Base-by-base conservation (phyloP, 2,888 invertebrate genomes). In the Acholoe squamosa region DNA sequence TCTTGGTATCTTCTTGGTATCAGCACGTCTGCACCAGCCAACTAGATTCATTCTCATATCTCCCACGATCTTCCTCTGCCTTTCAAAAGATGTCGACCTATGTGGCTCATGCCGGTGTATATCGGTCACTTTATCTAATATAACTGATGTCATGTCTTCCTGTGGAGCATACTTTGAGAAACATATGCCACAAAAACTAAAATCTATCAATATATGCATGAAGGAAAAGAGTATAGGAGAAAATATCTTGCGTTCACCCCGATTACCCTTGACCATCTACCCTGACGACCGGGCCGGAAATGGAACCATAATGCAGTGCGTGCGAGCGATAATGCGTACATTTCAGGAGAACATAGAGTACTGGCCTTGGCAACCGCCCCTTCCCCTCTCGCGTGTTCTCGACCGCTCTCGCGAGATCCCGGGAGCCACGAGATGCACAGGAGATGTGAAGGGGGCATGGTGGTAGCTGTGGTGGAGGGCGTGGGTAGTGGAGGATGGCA, bases 321-420 rank as follows among this genome's bases (percentile, higher is more conserved):
- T n/a, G 61, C 19, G 61, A n/a, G 61, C 61, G 61, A 61, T 61
- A 61, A 61, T 61, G 43, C 43, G 43, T 43, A 10, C 43, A 43
- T 43, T 43, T 43, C 43, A 10, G 43, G 43, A 43, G 43, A 43
- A 43, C 43, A 43, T 43, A 43, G 43, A 43, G 43, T 10, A 10
- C 43, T 10, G 43, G 43, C 43, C 43, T 43, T 43, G 14, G 61
- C 61, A 22, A 22, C 61, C 61, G 16, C 61, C 61, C 22, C 1
- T 22, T 61, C 14, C 61, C 14, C 61, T 61, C 61, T 25, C 61
- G n/a, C 61, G 61, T 61, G n/a, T 61, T 25, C 25, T 61, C 61
- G 76, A 14, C 43, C 56, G 14, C n/a, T 56, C 86, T 86, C 86
- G 54, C 86, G 86, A 52, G 86, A 54, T 52, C 52, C 16, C 86